Base-by-base conservation (phyloP, 2,113 vertebrate genomes). In the Lamprologus speciosus region DNA sequence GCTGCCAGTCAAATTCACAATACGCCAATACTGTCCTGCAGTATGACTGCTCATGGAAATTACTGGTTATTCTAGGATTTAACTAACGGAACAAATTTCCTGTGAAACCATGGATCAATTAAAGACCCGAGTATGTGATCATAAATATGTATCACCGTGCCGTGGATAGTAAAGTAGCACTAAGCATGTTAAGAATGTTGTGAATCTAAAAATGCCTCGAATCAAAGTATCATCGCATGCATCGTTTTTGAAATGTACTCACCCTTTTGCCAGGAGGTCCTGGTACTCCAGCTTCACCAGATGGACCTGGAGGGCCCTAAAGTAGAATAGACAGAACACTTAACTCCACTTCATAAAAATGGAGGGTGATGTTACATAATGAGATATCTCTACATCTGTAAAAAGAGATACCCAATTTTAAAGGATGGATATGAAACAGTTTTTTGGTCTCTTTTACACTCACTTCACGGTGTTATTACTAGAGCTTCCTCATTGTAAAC, bases 231-330 rank as follows among this genome's bases (percentile, higher is more conserved):
- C 9, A 60, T 79, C 33, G 84, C 42, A 68, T 87, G 54, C 42
- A 85, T 90, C 57, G 68, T 80, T 89, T 65, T 87, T 40, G 17
- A 90, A 79, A 88, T 85, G 37, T 45, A 96, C 98, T 97, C 95
- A 99, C 99, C 93, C 98, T 96, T 94, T 99, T 99, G 83, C 99
- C 99, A 88, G 98, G 99, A 90, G 98, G 97, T 86, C 99, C 99
- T 70, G 99, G 99, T 91, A 98, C 97, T 26, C 99, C 99, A 82
- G 99, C 98, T 96, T 99, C 99, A 90, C 99, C 99, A 85, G 99
- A 99, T 88, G 99, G 98, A 91, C 99, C 99, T 80, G 98, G 70
- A 68, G 99, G 99, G 91, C 99, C 99, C 99, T 99, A 90, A 92
- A 87, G 11, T 45, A 70, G 58, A 94, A 90, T 80, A 91, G 17